Evolutionary conservation across 2,113 vertebrate species (phyloP).

Genomic region (Prunella fulvescens): DNA sequence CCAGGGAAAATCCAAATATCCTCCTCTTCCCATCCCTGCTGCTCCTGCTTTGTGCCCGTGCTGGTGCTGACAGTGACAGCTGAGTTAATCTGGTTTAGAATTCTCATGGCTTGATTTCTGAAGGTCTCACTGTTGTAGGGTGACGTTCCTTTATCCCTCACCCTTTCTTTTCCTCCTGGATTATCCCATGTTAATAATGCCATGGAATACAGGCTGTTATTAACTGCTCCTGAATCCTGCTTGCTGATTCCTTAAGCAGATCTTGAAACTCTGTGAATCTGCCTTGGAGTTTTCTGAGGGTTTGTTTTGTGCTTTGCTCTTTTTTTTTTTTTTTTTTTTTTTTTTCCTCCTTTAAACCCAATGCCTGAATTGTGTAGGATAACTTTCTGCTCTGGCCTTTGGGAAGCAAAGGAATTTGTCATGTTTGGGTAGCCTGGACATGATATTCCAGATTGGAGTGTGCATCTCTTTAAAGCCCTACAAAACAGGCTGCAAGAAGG

Average conservation of each 20-base stretch:
- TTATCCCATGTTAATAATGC: constrained; percentile 27
- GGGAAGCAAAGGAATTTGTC: neutral
- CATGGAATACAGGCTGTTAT: neutral
- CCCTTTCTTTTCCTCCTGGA: constrained; percentile 28
- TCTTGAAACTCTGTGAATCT: neutral
- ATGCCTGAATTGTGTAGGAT: neutral
- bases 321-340: neutral
- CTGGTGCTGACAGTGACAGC: neutral
- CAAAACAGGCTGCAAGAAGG: neutral
- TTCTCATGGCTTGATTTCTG: neutral
- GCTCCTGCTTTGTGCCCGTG: neutral
- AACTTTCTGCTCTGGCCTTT: neutral
- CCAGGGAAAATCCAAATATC: neutral
- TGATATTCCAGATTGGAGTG: neutral
- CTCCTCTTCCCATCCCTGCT: neutral
- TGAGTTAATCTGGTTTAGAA: neutral
- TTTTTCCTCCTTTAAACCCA: neutral
- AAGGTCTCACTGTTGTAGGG: neutral
- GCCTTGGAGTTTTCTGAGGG: neutral
- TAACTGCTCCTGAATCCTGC: constrained; percentile 6
- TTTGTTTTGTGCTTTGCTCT: neutral
- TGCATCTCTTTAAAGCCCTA: neutral
- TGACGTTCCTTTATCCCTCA: neutral
- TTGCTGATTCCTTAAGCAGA: constrained; percentile 37
- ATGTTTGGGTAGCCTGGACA: neutral